These are phyloP conservation scores for Ommatoiulus sabulosus DNA, from an alignment of 2,888 invertebrate genomes.

Conservation along the genomic window DNA sequence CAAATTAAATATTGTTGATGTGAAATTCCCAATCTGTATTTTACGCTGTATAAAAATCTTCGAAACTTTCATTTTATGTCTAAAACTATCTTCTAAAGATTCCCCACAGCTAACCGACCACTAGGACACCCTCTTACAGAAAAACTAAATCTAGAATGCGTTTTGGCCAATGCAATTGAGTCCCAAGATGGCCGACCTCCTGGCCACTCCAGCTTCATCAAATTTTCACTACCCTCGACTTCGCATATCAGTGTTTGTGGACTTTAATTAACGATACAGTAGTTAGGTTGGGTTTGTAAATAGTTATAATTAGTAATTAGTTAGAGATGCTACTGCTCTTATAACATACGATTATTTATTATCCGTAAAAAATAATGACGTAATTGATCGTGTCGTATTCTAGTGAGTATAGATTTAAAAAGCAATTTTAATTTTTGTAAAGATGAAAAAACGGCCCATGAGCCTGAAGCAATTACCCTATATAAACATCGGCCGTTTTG, in stretches of 20 bases:
- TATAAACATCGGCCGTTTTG: neutral
- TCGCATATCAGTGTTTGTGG: conserved; percentile 5
- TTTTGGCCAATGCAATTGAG: neutral
- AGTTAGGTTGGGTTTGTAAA: conserved; percentile 21
- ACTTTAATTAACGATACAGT: neutral
- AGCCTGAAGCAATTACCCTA: neutral
- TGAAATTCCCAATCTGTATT: no score
- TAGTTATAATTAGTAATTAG: neutral
- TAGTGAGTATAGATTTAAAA: neutral
- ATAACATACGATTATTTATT: neutral
- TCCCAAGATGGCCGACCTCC: conserved; percentile 5
- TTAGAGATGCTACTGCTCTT: neutral
- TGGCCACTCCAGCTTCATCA: neutral
- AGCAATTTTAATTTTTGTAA: neutral
- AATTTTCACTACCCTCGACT: neutral
- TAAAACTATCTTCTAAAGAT: no score
- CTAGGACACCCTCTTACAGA: no score
- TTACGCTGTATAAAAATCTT: no score
- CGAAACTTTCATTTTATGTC: no score
- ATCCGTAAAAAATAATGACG: neutral
- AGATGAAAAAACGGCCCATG: neutral
- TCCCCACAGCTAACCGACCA: no score
- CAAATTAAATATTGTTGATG: no score
- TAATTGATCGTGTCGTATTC: neutral
- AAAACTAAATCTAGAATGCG: no score